phyloP scores from a whole-genome alignment of 2,888 invertebrate species.

The Aphodius sticticus region DNA sequence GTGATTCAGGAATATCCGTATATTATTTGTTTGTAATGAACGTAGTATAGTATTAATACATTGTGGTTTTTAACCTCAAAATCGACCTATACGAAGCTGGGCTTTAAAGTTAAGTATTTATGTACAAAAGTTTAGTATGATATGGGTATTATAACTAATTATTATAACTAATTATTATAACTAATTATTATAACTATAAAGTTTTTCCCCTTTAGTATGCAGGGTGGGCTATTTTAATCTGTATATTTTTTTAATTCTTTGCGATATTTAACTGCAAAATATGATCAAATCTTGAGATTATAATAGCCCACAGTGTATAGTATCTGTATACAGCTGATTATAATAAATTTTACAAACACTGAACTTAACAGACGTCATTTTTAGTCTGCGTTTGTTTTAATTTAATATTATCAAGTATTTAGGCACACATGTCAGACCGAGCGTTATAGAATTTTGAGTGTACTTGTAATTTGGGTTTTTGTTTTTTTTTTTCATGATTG shows the following conservation, averaged over 20 bases:
- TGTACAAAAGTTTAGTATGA: not conserved
- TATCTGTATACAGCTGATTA: no score
- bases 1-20: no score
- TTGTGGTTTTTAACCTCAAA: not conserved
- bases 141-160: not conserved
- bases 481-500: slow-evolving; percentile 43
- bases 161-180: no score
- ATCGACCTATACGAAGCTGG: no score
- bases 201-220: no score
- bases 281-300: no score
- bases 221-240: no score
- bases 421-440: slow-evolving; percentile 54
- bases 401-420: slow-evolving; percentile 9
- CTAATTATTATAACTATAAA: not conserved
- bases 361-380: slow-evolving; percentile 48
- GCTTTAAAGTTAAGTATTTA: not conserved
- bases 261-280: no score
- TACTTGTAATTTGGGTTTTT: slow-evolving; percentile 9
- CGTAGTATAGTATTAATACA: no score
- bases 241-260: no score
- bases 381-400: slow-evolving; percentile 41
- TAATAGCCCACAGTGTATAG: no score
- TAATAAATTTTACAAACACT: not conserved
- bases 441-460: slow-evolving; percentile 42
- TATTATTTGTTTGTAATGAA: no score